Evolutionary conservation across 2,797 vertebrate species (phyloP), one percentile per base, ranked within the genome.

Genomic region (Merluccius polli): DNA sequence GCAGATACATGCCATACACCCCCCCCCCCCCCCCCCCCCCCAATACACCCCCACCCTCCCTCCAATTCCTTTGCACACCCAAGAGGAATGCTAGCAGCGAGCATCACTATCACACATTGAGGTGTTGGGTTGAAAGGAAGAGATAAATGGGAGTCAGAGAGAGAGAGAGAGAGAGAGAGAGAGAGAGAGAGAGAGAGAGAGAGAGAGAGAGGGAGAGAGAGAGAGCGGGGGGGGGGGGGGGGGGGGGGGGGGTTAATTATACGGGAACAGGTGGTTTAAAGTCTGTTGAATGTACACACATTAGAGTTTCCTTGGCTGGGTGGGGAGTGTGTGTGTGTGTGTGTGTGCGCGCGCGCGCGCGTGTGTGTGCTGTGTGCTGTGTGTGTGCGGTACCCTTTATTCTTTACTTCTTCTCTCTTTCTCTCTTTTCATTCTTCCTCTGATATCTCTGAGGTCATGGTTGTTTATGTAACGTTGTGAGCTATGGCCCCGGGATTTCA

Each of bases 201-300:
- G 72, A 74, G 75, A 72, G 63, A 35, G 52, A 75, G 80, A 71
- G 44, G 16, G 76, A 70, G 76, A 70, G 63, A 69, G 63, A 48
- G 71, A 77, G 67, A 44, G 44, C 38, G 44, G 59, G 73, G 41
- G 13, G 33, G 33, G 73, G 41, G 12, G 32, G 48, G 41, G 16
- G 15, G n/a, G 38, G 87, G 7, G 71, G 65, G 71, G 69, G 11
- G 48, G 75, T 72, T 74, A 74, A 65, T 73, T 74, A 74, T 52
- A 72, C 70, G 80, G 92, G 93, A 96, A 97, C 97, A 97, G 96
- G 96, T 97, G 94, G 94, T 87, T 63, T 85, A 91, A 92, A 95
- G 91, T 63, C 92, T 93, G 92, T 92, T 85, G 93, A 91, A 91
- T 89, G 87, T 88, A 69, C 30, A 69, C 30, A 32, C 29, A 15